Evolutionary conservation across 2,888 invertebrate genomes (phyloP).

Genomic region (Rotaria socialis): DNA sequence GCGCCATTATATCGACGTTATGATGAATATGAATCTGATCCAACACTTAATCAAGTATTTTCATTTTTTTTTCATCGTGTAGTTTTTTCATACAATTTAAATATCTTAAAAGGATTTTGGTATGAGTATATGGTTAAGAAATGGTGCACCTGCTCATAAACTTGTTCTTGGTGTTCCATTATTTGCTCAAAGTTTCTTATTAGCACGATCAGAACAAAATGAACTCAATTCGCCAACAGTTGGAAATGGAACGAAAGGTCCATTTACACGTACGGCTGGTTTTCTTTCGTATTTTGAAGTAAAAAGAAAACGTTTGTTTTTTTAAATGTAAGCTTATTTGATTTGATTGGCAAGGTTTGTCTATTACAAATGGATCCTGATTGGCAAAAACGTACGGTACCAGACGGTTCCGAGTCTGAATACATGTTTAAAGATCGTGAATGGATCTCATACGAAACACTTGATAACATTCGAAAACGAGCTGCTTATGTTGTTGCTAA

Average conservation of each 20-base stretch:
- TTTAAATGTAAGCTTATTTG: no score
- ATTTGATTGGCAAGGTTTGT: not conserved
- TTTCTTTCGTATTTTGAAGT: constrained; percentile 46
- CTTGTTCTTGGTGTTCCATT: constrained; percentile 40
- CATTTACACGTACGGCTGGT: constrained; percentile 41
- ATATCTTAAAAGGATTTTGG: constrained; percentile 3
- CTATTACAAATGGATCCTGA: not conserved
- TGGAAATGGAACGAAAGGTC: constrained; percentile 37
- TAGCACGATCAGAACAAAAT: constrained; percentile 34
- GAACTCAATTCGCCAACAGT: constrained; percentile 30
- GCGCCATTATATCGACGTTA: constrained; percentile 42
- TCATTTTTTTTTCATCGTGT: not conserved
- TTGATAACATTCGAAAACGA: constrained; percentile 40
- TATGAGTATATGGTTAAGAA: constrained; percentile 37
- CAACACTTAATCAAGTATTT: constrained; percentile 37
- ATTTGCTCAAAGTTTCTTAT: constrained; percentile 41
- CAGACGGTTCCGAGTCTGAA: constrained; percentile 37
- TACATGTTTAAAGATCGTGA: constrained; percentile 39
- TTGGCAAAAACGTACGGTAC: constrained; percentile 30
- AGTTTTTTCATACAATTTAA: not conserved
- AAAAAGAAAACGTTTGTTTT: not conserved
- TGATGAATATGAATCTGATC: constrained; percentile 22
- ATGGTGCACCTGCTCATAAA: constrained; percentile 43
- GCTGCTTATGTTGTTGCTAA: constrained; percentile 46
- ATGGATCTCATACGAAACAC: constrained; percentile 45